Base-by-base conservation (phyloP, 2,888 invertebrate genomes). In the Apodemia zela region DNA sequence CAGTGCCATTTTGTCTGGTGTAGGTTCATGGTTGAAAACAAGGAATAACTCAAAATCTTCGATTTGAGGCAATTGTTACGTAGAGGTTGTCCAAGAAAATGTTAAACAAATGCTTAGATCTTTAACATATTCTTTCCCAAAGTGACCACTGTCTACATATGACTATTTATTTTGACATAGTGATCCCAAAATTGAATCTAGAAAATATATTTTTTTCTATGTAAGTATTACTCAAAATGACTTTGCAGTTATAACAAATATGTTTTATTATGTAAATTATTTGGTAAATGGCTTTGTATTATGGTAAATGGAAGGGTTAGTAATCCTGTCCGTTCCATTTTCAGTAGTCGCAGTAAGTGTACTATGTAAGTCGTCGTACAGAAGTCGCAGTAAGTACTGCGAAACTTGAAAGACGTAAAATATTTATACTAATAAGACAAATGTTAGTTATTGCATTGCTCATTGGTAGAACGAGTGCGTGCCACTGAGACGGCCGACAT, bases 31-130 rank as follows among this genome's bases (percentile, higher is more conserved):
- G 57, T 15, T 38, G 57, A 35, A 45, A 25, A 7, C 29, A 29
- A 58, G 58, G 17, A 42, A 38, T 29, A 29, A 58, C 62, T 62
- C 47, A 47, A 58, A 62, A 62, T 62, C 62, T 62, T 62, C 58
- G 45, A 62, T 62, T 62, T 62, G 62, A 62, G 58, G 58, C 47
- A 58, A 62, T 29, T 42, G 18, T 58, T 58, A 58, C 7, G 21
- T 18, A 42, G 21, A 42, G 45, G 57, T 62, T 33, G 58, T 57
- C 58, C 62, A 57, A 45, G 58, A 47, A 45, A 60, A 42, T n/a
- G 58, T 59, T 33, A 42, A 42, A 42, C 42, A 42, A 42, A 42
- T 42, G 42, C 15, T 42, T 42, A 15, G 13, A 6, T 42, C 42
- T 5, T 15, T 42, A 1, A 33, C 33, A 8, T 33, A 33, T 33